Evolutionary conservation across 2,888 invertebrate genomes (phyloP), one percentile per base, ranked within the genome.

Genomic region (Mamestra brassicae): DNA sequence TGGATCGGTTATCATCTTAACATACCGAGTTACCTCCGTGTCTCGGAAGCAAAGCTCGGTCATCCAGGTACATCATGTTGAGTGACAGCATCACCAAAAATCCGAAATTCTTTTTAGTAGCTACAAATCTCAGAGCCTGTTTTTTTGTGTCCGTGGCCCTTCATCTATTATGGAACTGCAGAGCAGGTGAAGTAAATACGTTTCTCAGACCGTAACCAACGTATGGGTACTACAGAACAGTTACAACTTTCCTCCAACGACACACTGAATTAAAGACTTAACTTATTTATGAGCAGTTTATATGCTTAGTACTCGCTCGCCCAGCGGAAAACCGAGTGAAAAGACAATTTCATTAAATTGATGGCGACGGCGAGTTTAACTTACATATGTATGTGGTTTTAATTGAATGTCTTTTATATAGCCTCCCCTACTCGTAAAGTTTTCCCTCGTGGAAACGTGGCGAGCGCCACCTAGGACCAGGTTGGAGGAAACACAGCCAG

Each of bases 361-460:
- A 83, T 86, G 84, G 85, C 69, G 68, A 72, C 67, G 26, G 38
- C 55, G 42, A 71, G 67, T 84, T 72, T 67, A 83, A 85, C 75
- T 86, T 79, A 83, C 80, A 70, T 86, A 83, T 84, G 83, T 86
- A 86, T 83, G 83, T 70, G 60, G 72, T 86, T 83, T 79, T 83
- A 83, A 83, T 86, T 86, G 67, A 83, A 83, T 86, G 80, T 64
- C 58, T 80, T 83, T 86, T 80, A 78, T 86, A 83, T 69, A 61
- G 80, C 71, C 85, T 52, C 78, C 71, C 13, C 45, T 68, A 58
- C 17, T 61, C 80, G 80, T 83, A 85, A 83, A 78, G 58, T 65
- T 82, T 65, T 8, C 72, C 50, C 68, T 38, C 13, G 50, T 42
- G 34, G 67, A 65, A n/a, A 17, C 26, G 26, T 26, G 26, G 38